Evolutionary conservation across 1,140 invertebrate genomes (phyloP), one percentile per base, ranked within the genome.

Genomic region (Hycleus phaleratus): DNA sequence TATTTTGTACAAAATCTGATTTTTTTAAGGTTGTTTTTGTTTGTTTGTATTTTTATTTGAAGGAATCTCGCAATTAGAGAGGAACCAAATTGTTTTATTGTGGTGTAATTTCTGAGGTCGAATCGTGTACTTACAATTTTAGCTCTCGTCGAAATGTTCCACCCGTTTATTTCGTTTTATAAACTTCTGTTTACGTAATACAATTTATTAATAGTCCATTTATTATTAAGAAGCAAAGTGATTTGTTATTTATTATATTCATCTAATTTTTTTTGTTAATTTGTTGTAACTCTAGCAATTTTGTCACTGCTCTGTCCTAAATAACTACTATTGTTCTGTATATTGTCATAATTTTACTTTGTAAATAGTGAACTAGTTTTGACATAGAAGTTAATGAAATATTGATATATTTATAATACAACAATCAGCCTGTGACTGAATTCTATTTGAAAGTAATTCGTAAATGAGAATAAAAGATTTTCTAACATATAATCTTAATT

Each of bases 351-450:
- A 51, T 68, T 65, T 64, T 66, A 63, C 60, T 32, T 18, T 68
- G 67, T 68, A 68, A 56, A 68, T 65, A 68, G 59, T 56, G 51
- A 18, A 63, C 56, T 60, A 56, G 58, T 58, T 60, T 56, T 58
- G 64, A 63, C 50, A 62, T 42, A 42, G 9, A 10, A 11, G 18
- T 46, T 12, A 59, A 68, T 65, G 61, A 64, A 68, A 69, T 68
- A 70, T 69, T 69, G 67, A 70, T 70, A 70, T 69, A 70, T 70
- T 70, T 70, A 69, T 70, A 69, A 68, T 66, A 67, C 67, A 32
- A 32, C 32, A 69, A 69, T 69, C 66, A 71, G 69, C 67, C 60
- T 65, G 55, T 71, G 68, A 71, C 66, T 71, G 69, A 70, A 67
- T 59, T 59, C 67, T 67, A 64, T 66, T 70, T 68, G 60, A 64